Evolutionary conservation across 2,797 vertebrate genomes (phyloP).

Genomic region (Paratrypauchen microcephalus): DNA sequence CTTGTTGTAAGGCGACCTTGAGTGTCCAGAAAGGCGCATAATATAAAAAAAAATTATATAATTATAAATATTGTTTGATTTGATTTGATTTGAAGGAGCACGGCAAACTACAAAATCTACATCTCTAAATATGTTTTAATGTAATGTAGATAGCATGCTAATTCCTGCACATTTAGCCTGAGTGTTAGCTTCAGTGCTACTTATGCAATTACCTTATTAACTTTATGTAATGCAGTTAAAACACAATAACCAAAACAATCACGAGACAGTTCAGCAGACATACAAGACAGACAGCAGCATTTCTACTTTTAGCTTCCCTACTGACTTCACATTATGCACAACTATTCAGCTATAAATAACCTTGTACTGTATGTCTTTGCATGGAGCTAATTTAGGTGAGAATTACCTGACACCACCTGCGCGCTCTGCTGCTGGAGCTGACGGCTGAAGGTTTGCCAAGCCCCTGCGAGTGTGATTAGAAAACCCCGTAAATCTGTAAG

Average conservation of each 20-base stretch:
- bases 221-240: neutral
- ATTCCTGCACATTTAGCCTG: neutral
- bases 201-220: neutral
- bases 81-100: too few species aligned
- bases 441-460: constrained; percentile 67
- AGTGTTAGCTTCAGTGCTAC: neutral
- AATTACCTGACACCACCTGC: constrained; percentile 64
- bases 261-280: neutral
- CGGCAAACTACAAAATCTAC: too few species aligned
- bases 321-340: neutral
- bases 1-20: too few species aligned
- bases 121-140: too few species aligned
- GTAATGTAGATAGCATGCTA: neutral
- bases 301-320: neutral
- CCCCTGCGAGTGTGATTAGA: constrained; percentile 68
- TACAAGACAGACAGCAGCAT: neutral
- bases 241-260: neutral
- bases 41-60: too few species aligned
- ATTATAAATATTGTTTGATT: too few species aligned
- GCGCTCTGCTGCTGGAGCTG: constrained; percentile 51
- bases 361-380: constrained; percentile 4
- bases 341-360: constrained; percentile 30
- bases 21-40: too few species aligned
- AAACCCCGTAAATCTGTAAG: constrained; percentile 74
- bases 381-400: neutral